These are phyloP conservation scores for Sebastes flavidus DNA, from an alignment of 2,797 vertebrate species.

Conservation along the genomic window DNA sequence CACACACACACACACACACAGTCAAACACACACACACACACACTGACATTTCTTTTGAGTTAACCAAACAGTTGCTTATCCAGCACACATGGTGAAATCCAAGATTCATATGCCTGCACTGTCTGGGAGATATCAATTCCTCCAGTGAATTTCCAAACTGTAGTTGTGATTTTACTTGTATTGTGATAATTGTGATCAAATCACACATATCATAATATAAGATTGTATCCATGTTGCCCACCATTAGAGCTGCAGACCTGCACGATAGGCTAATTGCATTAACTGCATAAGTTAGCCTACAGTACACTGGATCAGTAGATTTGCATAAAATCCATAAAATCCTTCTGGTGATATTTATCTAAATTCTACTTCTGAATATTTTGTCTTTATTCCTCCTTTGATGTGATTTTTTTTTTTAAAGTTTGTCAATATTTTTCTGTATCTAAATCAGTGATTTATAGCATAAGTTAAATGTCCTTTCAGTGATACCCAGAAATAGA, in stretches of 20 bases:
- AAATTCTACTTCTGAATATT: neutral
- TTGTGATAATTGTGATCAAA: neutral
- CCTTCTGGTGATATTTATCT: neutral
- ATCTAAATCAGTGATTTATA: neutral
- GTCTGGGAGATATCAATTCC: rapidly evolving
- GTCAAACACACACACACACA: no score
- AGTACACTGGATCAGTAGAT: neutral
- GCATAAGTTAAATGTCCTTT: neutral
- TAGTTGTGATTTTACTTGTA: neutral
- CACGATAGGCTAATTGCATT: neutral
- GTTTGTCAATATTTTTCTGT: neutral
- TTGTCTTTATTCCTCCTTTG: neutral
- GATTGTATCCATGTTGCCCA: neutral
- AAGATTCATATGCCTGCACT: neutral
- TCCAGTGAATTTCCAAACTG: neutral
- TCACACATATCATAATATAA: neutral
- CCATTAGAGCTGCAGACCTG: neutral
- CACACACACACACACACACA: no score
- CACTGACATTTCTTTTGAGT: no score
- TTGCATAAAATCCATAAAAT: neutral
- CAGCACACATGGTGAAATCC: neutral
- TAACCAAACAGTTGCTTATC: neutral
- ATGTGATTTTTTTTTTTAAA: neutral
- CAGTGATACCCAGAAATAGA: neutral
- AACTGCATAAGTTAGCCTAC: neutral